These are phyloP conservation scores for Helicorthomorpha holstii DNA, from an alignment of 1,140 invertebrate species.

Conservation along the genomic window DNA sequence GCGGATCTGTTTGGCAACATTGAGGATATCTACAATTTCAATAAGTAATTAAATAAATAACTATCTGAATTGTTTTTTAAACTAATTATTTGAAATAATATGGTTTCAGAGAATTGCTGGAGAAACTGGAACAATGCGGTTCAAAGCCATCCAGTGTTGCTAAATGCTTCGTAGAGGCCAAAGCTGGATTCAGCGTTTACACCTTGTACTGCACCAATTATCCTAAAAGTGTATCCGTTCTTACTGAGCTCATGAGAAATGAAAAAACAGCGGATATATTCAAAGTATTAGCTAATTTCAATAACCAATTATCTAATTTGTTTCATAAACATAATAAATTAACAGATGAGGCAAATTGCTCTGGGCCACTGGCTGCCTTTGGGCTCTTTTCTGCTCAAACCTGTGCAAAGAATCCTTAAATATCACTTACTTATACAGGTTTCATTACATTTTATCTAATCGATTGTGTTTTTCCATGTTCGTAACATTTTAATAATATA, in stretches of 20 bases:
- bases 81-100: too few relatives aligned
- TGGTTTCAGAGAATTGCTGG: constrained; percentile 55
- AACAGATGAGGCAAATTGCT: constrained; percentile 47
- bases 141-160: constrained; percentile 70
- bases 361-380: constrained; percentile 73
- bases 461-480: too few relatives aligned
- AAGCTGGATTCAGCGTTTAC: constrained; percentile 80
- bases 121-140: constrained; percentile 59
- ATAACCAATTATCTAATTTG: background rate
- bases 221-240: constrained; percentile 60
- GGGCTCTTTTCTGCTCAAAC: constrained; percentile 84
- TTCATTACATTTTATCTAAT: too few relatives aligned
- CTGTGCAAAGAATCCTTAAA: constrained; percentile 89
- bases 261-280: constrained; percentile 58
- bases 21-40: constrained; percentile 78
- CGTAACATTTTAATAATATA: background rate
- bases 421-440: constrained; percentile 88
- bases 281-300: constrained; percentile 17
- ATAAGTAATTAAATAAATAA: too few relatives aligned
- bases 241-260: constrained; percentile 65
- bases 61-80: too few relatives aligned
- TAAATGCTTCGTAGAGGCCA: constrained; percentile 73
- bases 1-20: constrained; percentile 87
- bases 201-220: constrained; percentile 83
- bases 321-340: constrained; percentile 1